These are phyloP conservation scores for Cirrhinus mrigala DNA, from an alignment of 2,797 vertebrate genomes.

Conservation along the genomic window DNA sequence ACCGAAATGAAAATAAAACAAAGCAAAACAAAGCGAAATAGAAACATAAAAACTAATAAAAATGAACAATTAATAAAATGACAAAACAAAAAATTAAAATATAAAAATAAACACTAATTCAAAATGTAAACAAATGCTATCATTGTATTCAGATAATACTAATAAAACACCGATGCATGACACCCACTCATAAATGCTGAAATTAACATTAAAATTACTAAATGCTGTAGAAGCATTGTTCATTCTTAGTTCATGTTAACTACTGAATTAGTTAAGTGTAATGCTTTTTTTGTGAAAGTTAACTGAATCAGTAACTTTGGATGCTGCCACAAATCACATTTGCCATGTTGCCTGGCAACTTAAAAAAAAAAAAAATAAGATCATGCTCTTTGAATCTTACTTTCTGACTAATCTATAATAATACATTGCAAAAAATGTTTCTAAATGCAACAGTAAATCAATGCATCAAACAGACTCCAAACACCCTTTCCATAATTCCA, in stretches of 20 bases:
- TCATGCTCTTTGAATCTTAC: background rate
- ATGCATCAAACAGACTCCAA: conserved; percentile 11
- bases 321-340: background rate
- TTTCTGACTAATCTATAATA: background rate
- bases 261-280: no score
- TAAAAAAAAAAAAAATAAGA: background rate
- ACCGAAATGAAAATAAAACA: no score
- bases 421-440: background rate
- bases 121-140: background rate
- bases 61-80: background rate
- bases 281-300: background rate
- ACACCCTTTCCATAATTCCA: conserved; percentile 21
- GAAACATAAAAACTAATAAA: background rate
- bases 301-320: background rate
- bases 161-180: no score
- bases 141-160: background rate
- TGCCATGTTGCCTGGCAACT: background rate
- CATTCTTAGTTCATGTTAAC: background rate
- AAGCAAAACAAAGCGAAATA: background rate
- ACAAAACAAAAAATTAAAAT: background rate
- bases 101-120: background rate
- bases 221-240: no score
- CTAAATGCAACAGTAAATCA: conserved; percentile 13
- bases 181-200: no score
- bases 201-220: no score